phyloP scores from a whole-genome alignment of 2,113 vertebrate species.

The Caracal caracal region DNA sequence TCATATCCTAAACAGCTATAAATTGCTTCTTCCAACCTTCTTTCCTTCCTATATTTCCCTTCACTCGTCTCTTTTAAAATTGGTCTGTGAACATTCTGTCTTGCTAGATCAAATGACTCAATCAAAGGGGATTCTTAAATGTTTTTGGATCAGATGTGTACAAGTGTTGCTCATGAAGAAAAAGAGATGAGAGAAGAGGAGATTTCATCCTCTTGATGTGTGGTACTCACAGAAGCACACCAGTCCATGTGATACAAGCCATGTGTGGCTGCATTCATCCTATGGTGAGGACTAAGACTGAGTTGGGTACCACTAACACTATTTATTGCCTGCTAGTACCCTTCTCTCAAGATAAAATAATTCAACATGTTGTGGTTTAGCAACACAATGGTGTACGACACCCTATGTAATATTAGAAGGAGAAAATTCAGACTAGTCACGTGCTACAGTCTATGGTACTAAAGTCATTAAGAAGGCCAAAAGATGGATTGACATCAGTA shows the following conservation, averaged over 20 bases:
- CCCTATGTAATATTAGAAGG: neutral
- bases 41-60: neutral
- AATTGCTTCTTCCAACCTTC: neutral
- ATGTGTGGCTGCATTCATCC: neutral
- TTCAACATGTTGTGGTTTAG: neutral
- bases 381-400: neutral
- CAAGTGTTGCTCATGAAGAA: neutral
- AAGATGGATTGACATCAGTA: neutral
- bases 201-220: neutral
- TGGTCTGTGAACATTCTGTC: neutral
- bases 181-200: neutral
- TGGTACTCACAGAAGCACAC: neutral
- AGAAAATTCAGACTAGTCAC: neutral
- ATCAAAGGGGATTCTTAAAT: neutral
- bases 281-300: neutral
- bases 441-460: neutral
- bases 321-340: neutral
- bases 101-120: neutral
- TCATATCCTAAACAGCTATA: slow-evolving; percentile 1
- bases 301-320: neutral
- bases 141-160: neutral
- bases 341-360: neutral
- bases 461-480: neutral
- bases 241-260: neutral
- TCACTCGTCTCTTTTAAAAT: neutral